phyloP scores from a whole-genome alignment of 1,140 invertebrate species.

The Nephila pilipes region DNA sequence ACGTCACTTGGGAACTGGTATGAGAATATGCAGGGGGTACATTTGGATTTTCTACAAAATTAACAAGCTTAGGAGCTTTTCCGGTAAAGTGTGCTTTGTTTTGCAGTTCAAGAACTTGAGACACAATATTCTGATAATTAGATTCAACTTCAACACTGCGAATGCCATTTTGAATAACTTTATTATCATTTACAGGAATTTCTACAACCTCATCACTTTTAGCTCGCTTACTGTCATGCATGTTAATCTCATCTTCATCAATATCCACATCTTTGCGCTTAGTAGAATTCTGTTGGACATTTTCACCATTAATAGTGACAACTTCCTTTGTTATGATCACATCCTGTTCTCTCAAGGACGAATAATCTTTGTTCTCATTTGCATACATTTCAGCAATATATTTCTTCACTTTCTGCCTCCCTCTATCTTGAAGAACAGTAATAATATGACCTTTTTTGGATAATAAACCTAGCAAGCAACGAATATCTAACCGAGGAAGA shows the following conservation, averaged over 20 bases:
- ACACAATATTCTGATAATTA: conserved; percentile 56
- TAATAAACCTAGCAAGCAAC: conserved; percentile 83
- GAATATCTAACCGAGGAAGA: conserved; percentile 83
- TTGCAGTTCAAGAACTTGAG: conserved; percentile 43
- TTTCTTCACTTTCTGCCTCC: conserved; percentile 82
- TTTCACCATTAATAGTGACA: background rate
- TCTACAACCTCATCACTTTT: background rate
- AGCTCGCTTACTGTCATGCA: background rate
- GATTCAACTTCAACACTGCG: background rate
- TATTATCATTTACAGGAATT: background rate
- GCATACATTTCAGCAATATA: conserved; percentile 81
- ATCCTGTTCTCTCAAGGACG: conserved; percentile 74
- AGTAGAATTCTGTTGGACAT: background rate
- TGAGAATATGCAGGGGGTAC: background rate
- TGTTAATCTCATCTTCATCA: background rate
- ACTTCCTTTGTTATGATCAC: background rate
- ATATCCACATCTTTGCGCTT: background rate
- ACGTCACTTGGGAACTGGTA: conserved; percentile 74
- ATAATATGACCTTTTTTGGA: conserved; percentile 81
- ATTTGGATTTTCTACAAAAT: background rate
- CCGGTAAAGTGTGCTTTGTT: conserved; percentile 1
- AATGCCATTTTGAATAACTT: background rate
- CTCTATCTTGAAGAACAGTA: conserved; percentile 83
- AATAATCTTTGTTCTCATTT: conserved; percentile 75
- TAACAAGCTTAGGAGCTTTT: conserved; percentile 40